Evolutionary conservation across 1,140 invertebrate genomes (phyloP).

Genomic region (Myzus persicae): DNA sequence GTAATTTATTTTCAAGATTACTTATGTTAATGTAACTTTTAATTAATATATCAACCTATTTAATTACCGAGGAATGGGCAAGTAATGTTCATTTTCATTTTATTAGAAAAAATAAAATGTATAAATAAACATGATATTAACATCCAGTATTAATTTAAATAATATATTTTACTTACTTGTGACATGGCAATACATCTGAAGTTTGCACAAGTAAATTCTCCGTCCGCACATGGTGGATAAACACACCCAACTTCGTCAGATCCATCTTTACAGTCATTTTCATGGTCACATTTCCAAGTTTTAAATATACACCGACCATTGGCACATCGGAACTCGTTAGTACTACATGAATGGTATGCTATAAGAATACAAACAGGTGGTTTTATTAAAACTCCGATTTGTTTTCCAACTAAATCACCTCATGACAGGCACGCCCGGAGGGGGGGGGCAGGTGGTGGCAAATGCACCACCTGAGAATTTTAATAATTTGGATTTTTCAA

Average conservation of each 20-base stretch:
- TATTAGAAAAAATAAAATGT: no score
- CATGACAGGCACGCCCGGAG: no score
- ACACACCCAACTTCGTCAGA: conserved; percentile 92
- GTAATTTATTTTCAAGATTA: no score
- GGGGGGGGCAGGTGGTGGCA: no score
- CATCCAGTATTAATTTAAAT: background rate
- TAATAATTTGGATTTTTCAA: no score
- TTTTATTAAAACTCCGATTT: background rate
- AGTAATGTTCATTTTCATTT: no score
- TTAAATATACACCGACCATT: conserved; percentile 95
- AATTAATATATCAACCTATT: no score
- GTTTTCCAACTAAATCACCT: no score
- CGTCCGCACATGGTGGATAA: conserved; percentile 88
- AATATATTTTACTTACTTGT: conserved; percentile 67
- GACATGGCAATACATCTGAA: conserved; percentile 85
- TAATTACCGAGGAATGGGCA: no score
- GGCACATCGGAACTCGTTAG: conserved; percentile 91
- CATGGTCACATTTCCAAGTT: conserved; percentile 93
- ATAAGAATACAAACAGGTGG: conserved; percentile 62
- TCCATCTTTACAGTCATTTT: conserved; percentile 93
- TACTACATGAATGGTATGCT: conserved; percentile 91
- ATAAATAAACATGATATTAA: background rate
- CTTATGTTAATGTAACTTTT: no score
- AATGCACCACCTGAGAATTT: no score
- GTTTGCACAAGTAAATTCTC: conserved; percentile 93